A percentile compares a stretch with the other conserved stretches of the same genome.
These are phyloP conservation scores for Hemaris fuciformis DNA, from an alignment of 2,888 invertebrate species.

Conservation along the genomic window DNA sequence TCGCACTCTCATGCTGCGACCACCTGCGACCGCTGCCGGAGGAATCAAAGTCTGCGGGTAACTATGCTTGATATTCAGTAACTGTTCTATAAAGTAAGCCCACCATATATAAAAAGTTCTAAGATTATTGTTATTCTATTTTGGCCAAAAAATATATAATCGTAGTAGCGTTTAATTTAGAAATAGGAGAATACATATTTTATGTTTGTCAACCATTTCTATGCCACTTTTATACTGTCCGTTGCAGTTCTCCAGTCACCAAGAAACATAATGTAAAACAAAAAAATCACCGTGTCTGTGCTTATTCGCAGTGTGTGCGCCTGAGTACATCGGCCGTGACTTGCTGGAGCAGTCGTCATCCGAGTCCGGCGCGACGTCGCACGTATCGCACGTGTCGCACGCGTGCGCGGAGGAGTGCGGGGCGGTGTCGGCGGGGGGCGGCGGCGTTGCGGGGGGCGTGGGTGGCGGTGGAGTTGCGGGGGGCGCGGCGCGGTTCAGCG, in stretches of 20 bases:
- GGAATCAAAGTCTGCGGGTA: constrained; percentile 62
- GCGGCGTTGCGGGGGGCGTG: constrained; percentile 48
- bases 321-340: constrained; percentile 87
- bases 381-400: constrained; percentile 63
- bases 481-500: constrained; percentile 75
- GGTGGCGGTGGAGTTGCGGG: constrained; percentile 58
- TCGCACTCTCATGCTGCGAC: constrained; percentile 82
- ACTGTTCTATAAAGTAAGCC: too few species aligned
- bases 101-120: too few species aligned
- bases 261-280: too few species aligned
- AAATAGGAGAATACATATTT: too few species aligned
- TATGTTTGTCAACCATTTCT: too few species aligned
- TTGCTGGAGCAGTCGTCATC: constrained; percentile 89
- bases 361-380: constrained; percentile 84
- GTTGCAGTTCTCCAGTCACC: too few species aligned
- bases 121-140: too few species aligned
- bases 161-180: too few species aligned
- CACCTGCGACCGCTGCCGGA: constrained; percentile 86
- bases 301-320: constrained; percentile 44
- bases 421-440: constrained; percentile 30
- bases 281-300: too few species aligned
- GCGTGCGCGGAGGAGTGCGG: constrained; percentile 35
- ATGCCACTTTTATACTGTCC: too few species aligned
- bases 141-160: too few species aligned
- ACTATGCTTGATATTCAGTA: constrained; percentile 4